phyloP scores from a whole-genome alignment of 1,140 invertebrate species.

The Drosophila equinoxialis region DNA sequence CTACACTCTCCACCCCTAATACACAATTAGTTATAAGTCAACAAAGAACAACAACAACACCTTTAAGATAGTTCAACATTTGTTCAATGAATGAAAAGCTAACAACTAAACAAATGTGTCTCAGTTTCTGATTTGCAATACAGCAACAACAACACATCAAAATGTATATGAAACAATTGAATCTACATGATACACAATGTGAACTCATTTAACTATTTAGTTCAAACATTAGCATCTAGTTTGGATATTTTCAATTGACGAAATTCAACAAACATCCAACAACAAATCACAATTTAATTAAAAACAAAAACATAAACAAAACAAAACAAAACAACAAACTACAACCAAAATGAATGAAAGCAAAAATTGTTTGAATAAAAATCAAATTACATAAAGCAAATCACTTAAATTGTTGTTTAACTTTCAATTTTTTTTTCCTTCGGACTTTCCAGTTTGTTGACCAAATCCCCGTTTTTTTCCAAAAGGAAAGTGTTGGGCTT shows the following conservation, averaged over 20 bases:
- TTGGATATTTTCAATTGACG: slow-evolving; percentile 19
- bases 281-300: slow-evolving; percentile 11
- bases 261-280: slow-evolving; percentile 14
- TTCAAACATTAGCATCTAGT: slow-evolving; percentile 31
- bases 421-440: neutral
- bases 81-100: no score
- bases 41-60: neutral
- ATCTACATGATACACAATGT: neutral
- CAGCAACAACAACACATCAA: slow-evolving; percentile 13
- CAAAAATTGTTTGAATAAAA: slow-evolving; percentile 68
- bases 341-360: slow-evolving; percentile 65
- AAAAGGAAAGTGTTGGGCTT: no score
- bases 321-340: slow-evolving; percentile 19
- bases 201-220: slow-evolving; percentile 37
- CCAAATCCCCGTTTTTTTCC: no score
- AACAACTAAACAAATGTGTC: slow-evolving; percentile 3
- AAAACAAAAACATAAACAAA: neutral
- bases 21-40: slow-evolving; percentile 1
- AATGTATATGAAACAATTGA: slow-evolving; percentile 28
- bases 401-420: neutral
- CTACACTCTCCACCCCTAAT: neutral
- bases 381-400: slow-evolving; percentile 39
- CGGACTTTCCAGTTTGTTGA: no score
- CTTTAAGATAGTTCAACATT: no score
- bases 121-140: slow-evolving; percentile 20